These are phyloP conservation scores for Acanthopleura granulata DNA, from an alignment of 2,888 invertebrate species.

Conservation along the genomic window DNA sequence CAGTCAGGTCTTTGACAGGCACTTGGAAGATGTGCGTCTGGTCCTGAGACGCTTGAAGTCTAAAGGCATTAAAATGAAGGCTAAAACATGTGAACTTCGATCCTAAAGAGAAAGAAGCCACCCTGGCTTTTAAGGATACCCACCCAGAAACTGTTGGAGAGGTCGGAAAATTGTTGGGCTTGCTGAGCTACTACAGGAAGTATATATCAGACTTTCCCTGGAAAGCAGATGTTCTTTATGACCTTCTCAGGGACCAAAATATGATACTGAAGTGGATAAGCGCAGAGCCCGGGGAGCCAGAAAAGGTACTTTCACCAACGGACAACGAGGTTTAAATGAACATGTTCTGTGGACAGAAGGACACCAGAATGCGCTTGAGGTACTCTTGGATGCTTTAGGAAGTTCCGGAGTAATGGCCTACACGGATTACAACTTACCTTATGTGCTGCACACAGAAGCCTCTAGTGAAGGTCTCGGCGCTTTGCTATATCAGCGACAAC, in stretches of 20 bases:
- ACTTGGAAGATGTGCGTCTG: not conserved
- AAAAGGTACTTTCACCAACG: no score
- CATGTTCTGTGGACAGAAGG: constrained; percentile 19
- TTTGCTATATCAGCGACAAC: constrained; percentile 28
- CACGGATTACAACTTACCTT: constrained; percentile 26
- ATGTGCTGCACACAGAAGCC: constrained; percentile 29
- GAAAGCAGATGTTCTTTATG: not conserved
- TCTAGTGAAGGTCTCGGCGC: constrained; percentile 27
- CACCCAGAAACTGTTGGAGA: not conserved
- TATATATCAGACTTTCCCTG: not conserved
- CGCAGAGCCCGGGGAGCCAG: not conserved
- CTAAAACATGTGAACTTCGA: not conserved
- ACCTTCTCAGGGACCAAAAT: not conserved
- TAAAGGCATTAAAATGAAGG: not conserved
- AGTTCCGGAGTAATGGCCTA: constrained; percentile 26
- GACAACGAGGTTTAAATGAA: not conserved
- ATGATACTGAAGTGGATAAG: not conserved
- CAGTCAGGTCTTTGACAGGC: constrained; percentile 16
- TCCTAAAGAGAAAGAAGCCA: not conserved
- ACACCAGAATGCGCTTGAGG: constrained; percentile 26
- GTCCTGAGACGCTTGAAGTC: constrained; percentile 6
- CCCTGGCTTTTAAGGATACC: not conserved
- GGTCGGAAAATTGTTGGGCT: not conserved
- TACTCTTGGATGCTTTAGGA: constrained; percentile 2
- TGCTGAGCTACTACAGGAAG: not conserved